phyloP scores from a whole-genome alignment of 2,113 vertebrate genomes.

The Pterocles gutturalis region DNA sequence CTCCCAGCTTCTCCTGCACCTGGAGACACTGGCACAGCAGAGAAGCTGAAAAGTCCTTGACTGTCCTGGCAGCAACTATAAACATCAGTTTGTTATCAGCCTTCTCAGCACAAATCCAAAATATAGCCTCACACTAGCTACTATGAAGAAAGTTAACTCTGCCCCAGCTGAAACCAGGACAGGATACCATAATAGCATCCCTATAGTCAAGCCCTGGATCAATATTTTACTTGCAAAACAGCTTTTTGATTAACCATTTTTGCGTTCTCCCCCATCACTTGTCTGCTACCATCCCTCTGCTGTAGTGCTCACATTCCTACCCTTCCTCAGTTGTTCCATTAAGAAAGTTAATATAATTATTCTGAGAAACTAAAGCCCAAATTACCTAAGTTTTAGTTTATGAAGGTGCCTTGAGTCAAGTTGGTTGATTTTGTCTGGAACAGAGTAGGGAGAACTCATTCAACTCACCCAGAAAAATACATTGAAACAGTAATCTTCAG shows the following conservation, averaged over 20 bases:
- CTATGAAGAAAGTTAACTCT: no score
- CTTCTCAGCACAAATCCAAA: no score
- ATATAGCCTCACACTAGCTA: no score
- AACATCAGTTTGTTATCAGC: no score
- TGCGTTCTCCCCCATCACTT: neutral
- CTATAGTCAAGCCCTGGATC: neutral
- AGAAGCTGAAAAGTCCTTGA: no score
- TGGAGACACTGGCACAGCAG: no score
- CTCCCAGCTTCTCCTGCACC: no score
- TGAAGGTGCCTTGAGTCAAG: neutral
- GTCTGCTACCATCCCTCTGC: accelerated
- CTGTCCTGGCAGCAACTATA: no score
- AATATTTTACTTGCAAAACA: neutral
- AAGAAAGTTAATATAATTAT: neutral
- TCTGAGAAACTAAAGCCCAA: neutral
- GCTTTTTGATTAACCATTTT: neutral
- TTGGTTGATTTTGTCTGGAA: neutral
- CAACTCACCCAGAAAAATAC: neutral
- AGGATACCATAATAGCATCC: neutral
- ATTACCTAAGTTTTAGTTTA: neutral
- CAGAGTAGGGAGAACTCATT: neutral
- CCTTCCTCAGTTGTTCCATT: neutral
- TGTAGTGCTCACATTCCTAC: neutral
- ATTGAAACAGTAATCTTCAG: neutral
- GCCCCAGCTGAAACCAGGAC: no score